Base-by-base conservation (phyloP, 2,888 invertebrate genomes). In the Pterobdella sp. region DNA sequence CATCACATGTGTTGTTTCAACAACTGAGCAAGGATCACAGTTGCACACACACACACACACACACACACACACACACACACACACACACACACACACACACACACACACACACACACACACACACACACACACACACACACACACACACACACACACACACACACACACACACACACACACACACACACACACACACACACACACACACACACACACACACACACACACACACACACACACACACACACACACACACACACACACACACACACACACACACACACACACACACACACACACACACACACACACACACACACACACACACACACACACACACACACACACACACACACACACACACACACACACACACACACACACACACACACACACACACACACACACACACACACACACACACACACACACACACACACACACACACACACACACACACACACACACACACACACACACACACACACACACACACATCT, bases 171-270 rank as follows among this genome's bases (percentile, higher is more conserved):
- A 56, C 60, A 56, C 60, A 56, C 60, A 73, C 68, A 68, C 52
- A 52, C 65, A 65, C 65, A 32, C 65, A 65, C 65, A 35, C 73
- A 42, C 67, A 73, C 68, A 68, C 67, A 52, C 73, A 73, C 67
- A 68, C 68, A 68, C 67, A 73, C 72, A 73, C 67, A 68, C 72
- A 68, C 67, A 73, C 68, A 73, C 67, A 52, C 72, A 73, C 67
- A 68, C 72, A 68, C 67, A 68, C 72, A 73, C 67, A 73, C 72
- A 73, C 67, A 73, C 73, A 68, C 67, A 73, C 73, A 73, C 67
- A 49, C 56, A 73, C 67, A 73, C 73, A 67, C 67, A 67, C 68
- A 73, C 60, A 56, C 60, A 56, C 60, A 56, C n/a, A 4, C 60
- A 4, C 60, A 56, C 60, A n/a, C n/a, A 56, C 60, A 56, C n/a